phyloP scores from a whole-genome alignment of 1,140 invertebrate species.

The Drosophila lacteicornis region DNA sequence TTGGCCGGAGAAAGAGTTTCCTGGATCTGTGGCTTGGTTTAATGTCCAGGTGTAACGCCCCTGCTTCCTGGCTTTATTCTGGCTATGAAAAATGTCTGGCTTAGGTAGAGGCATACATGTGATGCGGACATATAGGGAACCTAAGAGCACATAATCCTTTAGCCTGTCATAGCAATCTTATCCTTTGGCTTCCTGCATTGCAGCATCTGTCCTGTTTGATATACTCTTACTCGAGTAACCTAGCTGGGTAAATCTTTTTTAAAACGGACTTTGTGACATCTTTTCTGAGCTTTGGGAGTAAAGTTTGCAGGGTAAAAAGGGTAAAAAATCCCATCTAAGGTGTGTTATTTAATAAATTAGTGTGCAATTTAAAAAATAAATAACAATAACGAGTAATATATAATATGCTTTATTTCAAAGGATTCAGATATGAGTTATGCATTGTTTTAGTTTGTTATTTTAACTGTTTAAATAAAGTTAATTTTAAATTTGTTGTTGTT shows the following conservation, averaged over 20 bases:
- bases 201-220: conserved; percentile 25
- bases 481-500: too few relatives aligned
- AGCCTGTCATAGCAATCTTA: conserved; percentile 41
- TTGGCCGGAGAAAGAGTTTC: conserved; percentile 31
- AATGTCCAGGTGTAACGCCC: conserved; percentile 37
- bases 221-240: conserved; percentile 13
- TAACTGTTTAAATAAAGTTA: background rate
- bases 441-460: too few relatives aligned
- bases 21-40: conserved; percentile 15
- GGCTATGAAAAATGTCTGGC: conserved; percentile 66
- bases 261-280: background rate
- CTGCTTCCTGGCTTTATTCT: conserved; percentile 23
- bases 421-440: too few relatives aligned
- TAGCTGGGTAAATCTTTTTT: conserved; percentile 1
- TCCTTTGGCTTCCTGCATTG: conserved; percentile 17
- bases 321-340: background rate
- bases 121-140: background rate
- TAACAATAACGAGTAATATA: too few relatives aligned
- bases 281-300: background rate
- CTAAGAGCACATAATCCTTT: conserved; percentile 67
- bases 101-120: conserved; percentile 26
- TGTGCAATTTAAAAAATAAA: background rate
- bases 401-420: too few relatives aligned
- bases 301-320: too few relatives aligned
- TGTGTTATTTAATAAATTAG: background rate